Evolutionary conservation across 2,888 invertebrate genomes (phyloP), one percentile per base, ranked within the genome.

Genomic region (Tipula vernalis): DNA sequence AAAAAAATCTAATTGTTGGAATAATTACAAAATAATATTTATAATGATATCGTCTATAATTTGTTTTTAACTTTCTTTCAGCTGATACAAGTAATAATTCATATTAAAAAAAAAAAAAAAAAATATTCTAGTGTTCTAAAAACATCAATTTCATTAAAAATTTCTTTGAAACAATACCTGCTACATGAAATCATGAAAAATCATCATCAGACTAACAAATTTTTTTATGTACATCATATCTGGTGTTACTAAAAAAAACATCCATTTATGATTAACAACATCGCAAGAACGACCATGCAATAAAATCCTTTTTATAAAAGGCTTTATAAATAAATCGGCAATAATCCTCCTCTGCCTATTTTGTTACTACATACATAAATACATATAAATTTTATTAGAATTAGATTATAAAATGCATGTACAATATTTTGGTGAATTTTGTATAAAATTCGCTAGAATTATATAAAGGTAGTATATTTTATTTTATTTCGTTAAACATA

Each of bases 121-220:
- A 71, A 71, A 71, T 71, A 71, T 71, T 71, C 71, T 71, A 71
- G 71, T 18, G 18, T 71, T 71, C 28, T 28, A 71, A 28, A 71
- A 71, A 71, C 71, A 71, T 71, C 28, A 71, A 71, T 71, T 28
- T 71, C 71, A 71, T 71, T 71, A 71, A 28, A 71, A 71, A 71
- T 71, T 28, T 28, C 71, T 71, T 71, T 71, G 71, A 51, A 51
- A n/a, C 44, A 44, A 44, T 44, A 28, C 28, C 71, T 71, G 28
- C 71, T 71, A 71, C 10, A 71, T 28, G 71, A 71, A 71, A 71
- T 71, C 71, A 71, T 28, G 71, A 71, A 71, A 84, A 41, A 84
- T 84, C 84, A 84, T 84, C 84, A 41, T 84, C 84, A 84, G 84
- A 84, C 84, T 84, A 84, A 84, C 84, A 84, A 39, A 36, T 84